These are phyloP conservation scores for Clarias fuscus DNA, from an alignment of 2,797 vertebrate species.

Conservation along the genomic window DNA sequence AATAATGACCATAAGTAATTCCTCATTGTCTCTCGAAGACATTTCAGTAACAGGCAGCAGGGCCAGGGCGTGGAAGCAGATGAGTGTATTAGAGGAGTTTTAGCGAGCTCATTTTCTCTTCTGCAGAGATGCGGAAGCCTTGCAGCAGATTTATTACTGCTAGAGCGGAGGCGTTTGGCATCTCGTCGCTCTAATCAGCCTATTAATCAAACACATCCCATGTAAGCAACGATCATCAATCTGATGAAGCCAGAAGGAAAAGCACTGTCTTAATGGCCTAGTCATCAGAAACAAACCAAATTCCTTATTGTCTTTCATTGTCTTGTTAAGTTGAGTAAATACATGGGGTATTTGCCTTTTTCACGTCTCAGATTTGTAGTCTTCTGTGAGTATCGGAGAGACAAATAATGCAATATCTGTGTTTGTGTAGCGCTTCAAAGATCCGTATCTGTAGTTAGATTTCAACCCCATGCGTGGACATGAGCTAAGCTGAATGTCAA, in stretches of 20 bases:
- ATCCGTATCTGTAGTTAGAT: background rate
- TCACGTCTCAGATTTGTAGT: conserved; percentile 12
- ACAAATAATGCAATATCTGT: background rate
- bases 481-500: background rate
- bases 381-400: background rate
- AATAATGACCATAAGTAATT: conserved; percentile 17
- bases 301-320: conserved; percentile 46
- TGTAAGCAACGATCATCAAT: conserved; percentile 55
- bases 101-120: conserved; percentile 24
- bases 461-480: background rate
- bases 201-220: conserved; percentile 57
- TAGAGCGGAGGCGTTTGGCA: conserved; percentile 44
- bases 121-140: conserved; percentile 42
- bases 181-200: conserved; percentile 55
- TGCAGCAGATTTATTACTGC: conserved; percentile 49
- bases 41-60: conserved; percentile 1
- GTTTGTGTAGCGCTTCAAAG: background rate
- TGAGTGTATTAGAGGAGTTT: conserved; percentile 43
- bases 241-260: conserved; percentile 47
- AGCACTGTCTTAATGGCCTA: conserved; percentile 21
- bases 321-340: conserved; percentile 47
- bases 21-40: conserved; percentile 35
- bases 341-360: conserved; percentile 19
- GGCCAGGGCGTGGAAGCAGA: conserved; percentile 6
- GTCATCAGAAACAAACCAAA: conserved; percentile 33